Evolutionary conservation across 2,113 vertebrate species (phyloP).

Genomic region (Etheostoma cragini): DNA sequence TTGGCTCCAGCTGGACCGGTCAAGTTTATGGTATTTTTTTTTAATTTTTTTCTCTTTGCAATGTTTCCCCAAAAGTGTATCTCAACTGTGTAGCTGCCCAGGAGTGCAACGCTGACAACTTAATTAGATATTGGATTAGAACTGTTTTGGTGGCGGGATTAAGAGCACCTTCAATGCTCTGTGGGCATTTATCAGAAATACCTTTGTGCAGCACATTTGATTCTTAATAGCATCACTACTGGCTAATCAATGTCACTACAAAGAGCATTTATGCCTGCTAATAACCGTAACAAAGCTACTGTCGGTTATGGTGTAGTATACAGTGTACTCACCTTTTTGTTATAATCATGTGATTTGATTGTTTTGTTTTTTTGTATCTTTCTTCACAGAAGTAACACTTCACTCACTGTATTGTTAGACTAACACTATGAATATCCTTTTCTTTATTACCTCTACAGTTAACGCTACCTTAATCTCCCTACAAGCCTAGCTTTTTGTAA

Average conservation of each 20-base stretch:
- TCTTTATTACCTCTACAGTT: slow-evolving; percentile 80
- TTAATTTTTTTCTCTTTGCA: not conserved
- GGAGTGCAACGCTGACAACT: slow-evolving; percentile 42
- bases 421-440: slow-evolving; percentile 82
- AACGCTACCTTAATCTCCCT: slow-evolving; percentile 77
- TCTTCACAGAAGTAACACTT: slow-evolving; percentile 73
- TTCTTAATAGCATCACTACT: slow-evolving; percentile 74
- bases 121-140: slow-evolving; percentile 59
- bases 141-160: slow-evolving; percentile 66
- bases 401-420: slow-evolving; percentile 80
- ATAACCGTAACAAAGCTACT: slow-evolving; percentile 72
- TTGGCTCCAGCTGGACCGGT: slow-evolving; percentile 48
- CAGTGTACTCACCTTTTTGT: slow-evolving; percentile 70
- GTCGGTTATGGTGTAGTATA: slow-evolving; percentile 70
- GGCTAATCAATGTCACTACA: slow-evolving; percentile 64
- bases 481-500: slow-evolving; percentile 79
- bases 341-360: slow-evolving; percentile 76
- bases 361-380: slow-evolving; percentile 78
- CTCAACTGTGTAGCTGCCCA: slow-evolving; percentile 51
- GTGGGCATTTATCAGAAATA: slow-evolving; percentile 73
- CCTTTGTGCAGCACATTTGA: slow-evolving; percentile 68
- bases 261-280: slow-evolving; percentile 62
- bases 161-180: slow-evolving; percentile 72
- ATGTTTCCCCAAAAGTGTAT: slow-evolving; percentile 43
- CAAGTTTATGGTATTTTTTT: slow-evolving; percentile 23